Evolutionary conservation across 2,888 invertebrate species (phyloP), one percentile per base, ranked within the genome.

Genomic region (Megastigmus dorsalis): DNA sequence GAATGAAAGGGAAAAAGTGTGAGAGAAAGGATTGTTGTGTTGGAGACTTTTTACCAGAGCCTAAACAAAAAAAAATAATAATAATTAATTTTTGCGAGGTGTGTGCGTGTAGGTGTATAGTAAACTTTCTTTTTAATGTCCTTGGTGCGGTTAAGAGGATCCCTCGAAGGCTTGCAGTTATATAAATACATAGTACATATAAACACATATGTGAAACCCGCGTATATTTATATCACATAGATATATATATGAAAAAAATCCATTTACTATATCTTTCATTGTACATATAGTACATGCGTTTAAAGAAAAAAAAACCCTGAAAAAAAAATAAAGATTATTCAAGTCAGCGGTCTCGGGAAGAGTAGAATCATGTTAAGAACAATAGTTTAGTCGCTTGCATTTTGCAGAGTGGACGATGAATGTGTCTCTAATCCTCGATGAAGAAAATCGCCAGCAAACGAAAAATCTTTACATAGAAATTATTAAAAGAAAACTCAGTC

Each of bases 201-300:
- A 59, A 68, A 63, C 52, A 50, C 54, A 54, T 72, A 76, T 72
- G 72, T 69, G 69, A 69, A 63, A 54, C 45, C 65, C 59, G 69
- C 72, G 60, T 76, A 72, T 72, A 76, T 76, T 72, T 72, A 72
- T 72, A 72, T 54, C 41, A 52, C 15, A 75, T 18, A 63, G 6
- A 60, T 45, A 71, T 26, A 41, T 62, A 48, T 45, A 71, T 52
- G 18, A 62, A 43, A 59, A 72, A 72, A 62, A 67, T 68, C 69
- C 65, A 73, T 78, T 79, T 76, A 79, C 77, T 82, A 84, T 85
- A 84, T 83, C 80, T 74, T 68, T 86, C 83, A 84, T 84, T 86
- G 87, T 87, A 87, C 87, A 86, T 87, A 86, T 87, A 86, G 83
- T 80, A 83, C 83, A 79, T 77, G 82, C 80, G 77, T 83, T 82